Percentiles rank a stretch among this genome's conserved stretches.
These are phyloP conservation scores for Drosophila putrida DNA, from an alignment of 2,888 invertebrate species.

Conservation along the genomic window DNA sequence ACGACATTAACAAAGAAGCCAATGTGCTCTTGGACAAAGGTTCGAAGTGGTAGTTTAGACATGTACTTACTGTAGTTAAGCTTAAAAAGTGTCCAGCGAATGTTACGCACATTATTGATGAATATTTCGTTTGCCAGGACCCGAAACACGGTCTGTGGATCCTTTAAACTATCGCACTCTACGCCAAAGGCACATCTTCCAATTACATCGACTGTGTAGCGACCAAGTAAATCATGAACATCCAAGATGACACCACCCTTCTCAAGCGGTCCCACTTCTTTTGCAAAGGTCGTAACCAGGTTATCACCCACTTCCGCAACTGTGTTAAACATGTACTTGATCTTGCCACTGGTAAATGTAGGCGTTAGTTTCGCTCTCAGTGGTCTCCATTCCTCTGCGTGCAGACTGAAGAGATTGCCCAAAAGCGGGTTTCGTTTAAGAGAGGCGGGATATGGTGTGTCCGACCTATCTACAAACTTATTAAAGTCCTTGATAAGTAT, in stretches of 20 bases:
- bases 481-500: slow-evolving; percentile 84
- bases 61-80: slow-evolving; percentile 36
- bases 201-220: slow-evolving; percentile 86
- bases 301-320: slow-evolving; percentile 77
- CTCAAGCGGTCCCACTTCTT: background rate
- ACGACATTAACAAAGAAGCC: slow-evolving; percentile 69
- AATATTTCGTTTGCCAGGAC: slow-evolving; percentile 58
- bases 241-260: slow-evolving; percentile 72
- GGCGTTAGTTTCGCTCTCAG: slow-evolving; percentile 85
- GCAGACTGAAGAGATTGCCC: slow-evolving; percentile 79
- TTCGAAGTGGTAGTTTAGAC: slow-evolving; percentile 4
- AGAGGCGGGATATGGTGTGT: slow-evolving; percentile 47
- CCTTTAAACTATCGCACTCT: slow-evolving; percentile 84
- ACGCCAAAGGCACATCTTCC: slow-evolving; percentile 86
- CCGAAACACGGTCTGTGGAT: slow-evolving; percentile 83
- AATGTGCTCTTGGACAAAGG: background rate
- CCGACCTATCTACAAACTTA: slow-evolving; percentile 82
- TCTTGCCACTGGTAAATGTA: slow-evolving; percentile 86
- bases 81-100: slow-evolving; percentile 62
- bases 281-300: slow-evolving; percentile 46
- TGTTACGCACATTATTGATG: background rate
- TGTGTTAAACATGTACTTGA: slow-evolving; percentile 85
- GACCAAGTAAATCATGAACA: slow-evolving; percentile 84
- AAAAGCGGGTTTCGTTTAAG: slow-evolving; percentile 79
- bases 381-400: slow-evolving; percentile 85